Percentiles rank a stretch among this genome's conserved stretches.
Evolutionary conservation across 1,140 invertebrate species (phyloP).

Genomic region (Lordiphosa clarofinis): DNA sequence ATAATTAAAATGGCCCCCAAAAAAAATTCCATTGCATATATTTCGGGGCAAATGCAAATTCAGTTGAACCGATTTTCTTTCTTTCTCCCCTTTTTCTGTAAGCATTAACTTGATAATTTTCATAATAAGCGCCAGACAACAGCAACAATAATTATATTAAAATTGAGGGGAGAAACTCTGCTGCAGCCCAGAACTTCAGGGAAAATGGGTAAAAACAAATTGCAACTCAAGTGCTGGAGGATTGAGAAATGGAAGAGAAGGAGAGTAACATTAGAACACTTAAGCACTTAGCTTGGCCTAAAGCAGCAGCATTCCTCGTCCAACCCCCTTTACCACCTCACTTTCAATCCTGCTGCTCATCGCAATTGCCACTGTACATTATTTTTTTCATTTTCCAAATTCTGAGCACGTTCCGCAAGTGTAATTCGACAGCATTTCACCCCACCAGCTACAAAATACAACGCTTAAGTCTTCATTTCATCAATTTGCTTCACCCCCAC

Average conservation of each 20-base stretch:
- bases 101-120: slow-evolving; percentile 59
- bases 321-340: neutral
- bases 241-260: slow-evolving; percentile 1
- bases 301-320: slow-evolving; percentile 6
- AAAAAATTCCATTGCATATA: slow-evolving; percentile 39
- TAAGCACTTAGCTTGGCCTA: slow-evolving; percentile 59
- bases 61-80: slow-evolving; percentile 29
- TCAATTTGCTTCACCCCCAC: slow-evolving; percentile 22
- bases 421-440: slow-evolving; percentile 44
- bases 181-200: neutral
- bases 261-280: slow-evolving; percentile 68
- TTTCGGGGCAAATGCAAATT: slow-evolving; percentile 28
- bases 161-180: slow-evolving; percentile 23
- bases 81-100: slow-evolving; percentile 20
- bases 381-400: slow-evolving; percentile 24
- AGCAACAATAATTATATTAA: slow-evolving; percentile 65
- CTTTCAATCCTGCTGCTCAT: slow-evolving; percentile 11
- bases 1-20: slow-evolving; percentile 60
- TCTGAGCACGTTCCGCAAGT: slow-evolving; percentile 49
- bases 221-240: slow-evolving; percentile 32
- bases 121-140: slow-evolving; percentile 55
- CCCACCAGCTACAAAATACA: slow-evolving; percentile 21
- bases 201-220: slow-evolving; percentile 34
- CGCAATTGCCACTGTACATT: slow-evolving; percentile 15
- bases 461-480: slow-evolving; percentile 48